Conservation (phyloP, 2,113 vertebrate species). For the Tautogolabrus adspersus region DNA sequence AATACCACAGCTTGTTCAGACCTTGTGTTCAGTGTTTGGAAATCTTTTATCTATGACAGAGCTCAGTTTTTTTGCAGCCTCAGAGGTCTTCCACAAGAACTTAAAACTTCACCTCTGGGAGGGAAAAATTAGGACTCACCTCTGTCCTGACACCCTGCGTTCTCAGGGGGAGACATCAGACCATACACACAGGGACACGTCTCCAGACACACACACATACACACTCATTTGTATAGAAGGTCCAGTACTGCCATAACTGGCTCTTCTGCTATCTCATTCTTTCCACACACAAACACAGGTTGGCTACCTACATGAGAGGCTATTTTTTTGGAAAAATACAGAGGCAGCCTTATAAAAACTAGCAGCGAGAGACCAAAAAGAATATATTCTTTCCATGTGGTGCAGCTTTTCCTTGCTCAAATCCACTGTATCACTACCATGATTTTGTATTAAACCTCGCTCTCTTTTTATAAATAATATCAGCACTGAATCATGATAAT, state of each 20-base stretch:
- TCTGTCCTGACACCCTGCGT: slow-evolving; percentile 12
- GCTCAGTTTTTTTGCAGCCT: slow-evolving; percentile 34
- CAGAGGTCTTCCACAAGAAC: slow-evolving; percentile 39
- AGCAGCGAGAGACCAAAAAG: not conserved
- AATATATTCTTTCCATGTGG: slow-evolving; percentile 27
- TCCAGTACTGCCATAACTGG: slow-evolving; percentile 11
- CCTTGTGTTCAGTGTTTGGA: slow-evolving; percentile 33
- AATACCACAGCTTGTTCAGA: slow-evolving; percentile 12
- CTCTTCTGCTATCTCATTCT: slow-evolving; percentile 14
- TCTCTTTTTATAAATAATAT: too few relatives aligned
- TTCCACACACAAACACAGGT: slow-evolving; percentile 22
- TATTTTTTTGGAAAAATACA: slow-evolving; percentile 22
- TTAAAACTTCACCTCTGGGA: slow-evolving; percentile 54
- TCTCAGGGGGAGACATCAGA: slow-evolving; percentile 6
- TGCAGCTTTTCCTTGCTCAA: not conserved
- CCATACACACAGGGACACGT: not conserved
- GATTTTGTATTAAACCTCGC: too few relatives aligned
- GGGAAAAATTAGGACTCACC: slow-evolving; percentile 19
- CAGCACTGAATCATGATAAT: too few relatives aligned
- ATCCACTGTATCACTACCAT: not conserved
- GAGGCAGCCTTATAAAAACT: not conserved
- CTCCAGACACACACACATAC: too few relatives aligned
- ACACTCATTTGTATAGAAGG: slow-evolving; percentile 1
- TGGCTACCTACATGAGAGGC: slow-evolving; percentile 16
- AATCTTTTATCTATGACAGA: slow-evolving; percentile 54